Percentiles rank a stretch among this genome's conserved stretches.
These are phyloP conservation scores for Parazoanthus atlanticus DNA, from an alignment of 92 coral and sea anemone genomes.

Conservation along the genomic window DNA sequence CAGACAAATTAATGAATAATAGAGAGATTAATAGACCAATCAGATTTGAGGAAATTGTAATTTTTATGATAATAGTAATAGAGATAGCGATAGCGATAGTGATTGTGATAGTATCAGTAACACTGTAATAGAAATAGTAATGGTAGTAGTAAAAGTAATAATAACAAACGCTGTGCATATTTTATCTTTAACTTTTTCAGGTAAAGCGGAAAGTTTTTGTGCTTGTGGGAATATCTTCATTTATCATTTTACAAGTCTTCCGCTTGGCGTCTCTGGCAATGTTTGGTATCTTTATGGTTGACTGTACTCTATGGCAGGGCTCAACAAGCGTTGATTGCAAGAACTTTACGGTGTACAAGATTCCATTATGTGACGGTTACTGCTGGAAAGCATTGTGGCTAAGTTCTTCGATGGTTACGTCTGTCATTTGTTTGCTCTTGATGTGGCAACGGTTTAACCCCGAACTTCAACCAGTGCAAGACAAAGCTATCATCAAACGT, in stretches of 20 bases:
- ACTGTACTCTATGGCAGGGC: constrained; percentile 62
- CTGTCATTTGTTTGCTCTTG: constrained; percentile 23
- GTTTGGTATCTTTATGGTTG: constrained; percentile 61
- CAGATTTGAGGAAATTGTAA: too few relatives aligned
- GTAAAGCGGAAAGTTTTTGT: background rate
- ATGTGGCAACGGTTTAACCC: constrained; percentile 32
- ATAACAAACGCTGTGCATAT: background rate
- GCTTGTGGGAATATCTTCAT: background rate
- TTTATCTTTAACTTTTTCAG: background rate
- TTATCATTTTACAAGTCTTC: constrained; percentile 54
- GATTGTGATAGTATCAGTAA: too few relatives aligned
- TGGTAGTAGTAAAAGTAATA: background rate
- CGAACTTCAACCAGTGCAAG: constrained; percentile 46
- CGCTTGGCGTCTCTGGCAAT: constrained; percentile 55
- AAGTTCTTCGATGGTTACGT: constrained; percentile 51
- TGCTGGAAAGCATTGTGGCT: constrained; percentile 74
- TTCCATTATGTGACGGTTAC: constrained; percentile 53
- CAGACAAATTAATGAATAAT: too few relatives aligned
- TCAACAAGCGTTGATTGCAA: constrained; percentile 65
- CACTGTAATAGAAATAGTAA: too few relatives aligned
- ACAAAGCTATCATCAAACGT: constrained; percentile 17
- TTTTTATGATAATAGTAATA: too few relatives aligned
- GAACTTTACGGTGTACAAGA: constrained; percentile 58
- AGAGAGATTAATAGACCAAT: too few relatives aligned
- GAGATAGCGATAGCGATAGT: too few relatives aligned